Conservation (phyloP, 2,113 vertebrate species). For the Muntiacus muntjak region DNA sequence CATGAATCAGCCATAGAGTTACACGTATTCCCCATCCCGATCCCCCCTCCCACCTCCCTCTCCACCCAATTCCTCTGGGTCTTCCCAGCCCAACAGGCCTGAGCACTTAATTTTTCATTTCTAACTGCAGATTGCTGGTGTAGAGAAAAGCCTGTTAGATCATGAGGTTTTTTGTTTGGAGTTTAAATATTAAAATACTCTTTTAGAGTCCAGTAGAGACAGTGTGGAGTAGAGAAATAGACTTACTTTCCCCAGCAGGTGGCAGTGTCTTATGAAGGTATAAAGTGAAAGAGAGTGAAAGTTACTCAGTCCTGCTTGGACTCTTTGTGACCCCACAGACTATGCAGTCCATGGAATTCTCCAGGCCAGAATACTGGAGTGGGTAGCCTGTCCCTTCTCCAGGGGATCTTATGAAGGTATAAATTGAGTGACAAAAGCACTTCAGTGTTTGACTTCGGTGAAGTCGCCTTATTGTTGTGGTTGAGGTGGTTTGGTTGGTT, state of each 20-base stretch:
- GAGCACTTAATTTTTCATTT: neutral
- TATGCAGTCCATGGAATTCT: neutral
- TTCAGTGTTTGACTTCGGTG: neutral
- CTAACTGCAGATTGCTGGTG: neutral
- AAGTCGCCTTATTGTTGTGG: neutral
- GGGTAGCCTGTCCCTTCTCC: too few relatives aligned
- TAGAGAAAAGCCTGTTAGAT: neutral
- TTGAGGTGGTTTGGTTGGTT: neutral
- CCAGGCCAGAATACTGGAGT: neutral
- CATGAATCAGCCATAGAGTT: too few relatives aligned
- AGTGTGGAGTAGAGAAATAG: neutral
- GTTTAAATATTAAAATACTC: neutral
- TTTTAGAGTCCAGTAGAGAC: neutral
- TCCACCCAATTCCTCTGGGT: too few relatives aligned
- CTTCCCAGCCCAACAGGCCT: too few relatives aligned
- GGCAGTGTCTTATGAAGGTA: slow-evolving; percentile 37
- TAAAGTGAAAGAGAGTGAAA: neutral
- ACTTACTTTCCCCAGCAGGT: slow-evolving; percentile 37
- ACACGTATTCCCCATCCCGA: too few relatives aligned
- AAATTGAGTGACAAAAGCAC: neutral
- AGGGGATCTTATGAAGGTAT: neutral
- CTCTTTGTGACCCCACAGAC: neutral
- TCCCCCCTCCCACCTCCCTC: too few relatives aligned
- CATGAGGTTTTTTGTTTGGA: neutral
- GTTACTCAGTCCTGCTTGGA: neutral